Base-by-base conservation (phyloP, 1,140 invertebrate species). In the Meloidogyne floridensis region DNA sequence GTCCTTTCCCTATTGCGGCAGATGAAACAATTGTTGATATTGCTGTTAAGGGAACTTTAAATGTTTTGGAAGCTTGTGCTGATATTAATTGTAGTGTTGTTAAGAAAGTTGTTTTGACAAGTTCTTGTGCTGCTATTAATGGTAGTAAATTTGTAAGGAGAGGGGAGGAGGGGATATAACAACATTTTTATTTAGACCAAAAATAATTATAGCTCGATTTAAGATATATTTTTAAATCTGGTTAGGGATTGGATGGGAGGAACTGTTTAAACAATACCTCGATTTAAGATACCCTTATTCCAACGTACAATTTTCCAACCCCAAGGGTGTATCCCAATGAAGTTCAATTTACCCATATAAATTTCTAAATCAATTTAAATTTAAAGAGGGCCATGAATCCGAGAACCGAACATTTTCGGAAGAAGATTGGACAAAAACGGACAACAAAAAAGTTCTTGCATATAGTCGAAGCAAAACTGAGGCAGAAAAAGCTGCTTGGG, bases 401-500 rank as follows among this genome's bases (percentile, higher is more conserved):
- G 87, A 90, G 76, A 84, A 87, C 13, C 91, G 91, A 80, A 88
- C 90, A 0, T 92, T 91, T 83, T 91, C 87, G 59, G 92, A 93
- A 86, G 90, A 91, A 47, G 91, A 92, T 80, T 93, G 93, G 93
- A 91, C 90, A n/a, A 90, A 92, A 80, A 72, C 88, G 15, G 88
- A 91, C 20, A 85, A 83, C 65, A 32, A 77, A 59, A 76, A 77
- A 69, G 75, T 77, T 3, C 69, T 79, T 51, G 8, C 87, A 13
- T 93, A 93, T 83, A 86, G 89, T 18, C 91, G 91, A 84, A 92
- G 91, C 74, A 93, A 93, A 86, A 91, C 91, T 18, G 81, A 92
- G 69, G 93, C 92, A 13, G 92, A 93, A 87, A 92, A 90, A 86
- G 91, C 92, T 74, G 93, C 93, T 1, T 93, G 93, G 92, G 91